Conservation (phyloP, 2,113 vertebrate species). For the Telmatochromis sp. region DNA sequence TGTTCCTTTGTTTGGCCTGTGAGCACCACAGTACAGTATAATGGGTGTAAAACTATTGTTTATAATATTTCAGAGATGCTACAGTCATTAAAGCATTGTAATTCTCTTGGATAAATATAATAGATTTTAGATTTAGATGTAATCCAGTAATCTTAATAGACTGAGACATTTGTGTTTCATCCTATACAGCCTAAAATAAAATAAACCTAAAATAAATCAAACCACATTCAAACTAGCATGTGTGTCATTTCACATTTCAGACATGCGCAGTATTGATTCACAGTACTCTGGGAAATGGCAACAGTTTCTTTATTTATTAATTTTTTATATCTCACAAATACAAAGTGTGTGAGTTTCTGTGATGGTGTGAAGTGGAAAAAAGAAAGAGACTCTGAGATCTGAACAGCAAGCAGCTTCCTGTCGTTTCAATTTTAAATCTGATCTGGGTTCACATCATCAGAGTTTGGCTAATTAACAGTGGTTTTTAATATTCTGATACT, state of each 20-base stretch:
- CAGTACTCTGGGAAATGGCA: background rate
- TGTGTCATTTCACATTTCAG: background rate
- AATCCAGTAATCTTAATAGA: background rate
- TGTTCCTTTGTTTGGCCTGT: constrained; percentile 39
- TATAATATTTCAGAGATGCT: background rate
- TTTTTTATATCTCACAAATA: background rate
- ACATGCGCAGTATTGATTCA: background rate
- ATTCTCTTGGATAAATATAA: background rate
- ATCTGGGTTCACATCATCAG: background rate
- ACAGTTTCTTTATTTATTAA: background rate
- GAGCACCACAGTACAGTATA: constrained; percentile 23
- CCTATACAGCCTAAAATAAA: background rate
- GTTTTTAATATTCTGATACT: background rate
- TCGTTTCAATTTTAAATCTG: background rate
- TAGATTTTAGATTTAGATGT: background rate
- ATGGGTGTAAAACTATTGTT: constrained; percentile 16
- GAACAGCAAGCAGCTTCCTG: background rate
- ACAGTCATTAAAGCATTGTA: background rate
- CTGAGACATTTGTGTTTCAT: background rate
- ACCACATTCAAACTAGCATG: background rate
- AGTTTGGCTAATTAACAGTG: background rate
- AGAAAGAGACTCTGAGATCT: background rate
- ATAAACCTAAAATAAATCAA: background rate
- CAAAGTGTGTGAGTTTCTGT: background rate
- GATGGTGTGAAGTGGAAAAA: background rate